Evolutionary conservation across 2,797 vertebrate species (phyloP).

Genomic region (Myotis vivesi): DNA sequence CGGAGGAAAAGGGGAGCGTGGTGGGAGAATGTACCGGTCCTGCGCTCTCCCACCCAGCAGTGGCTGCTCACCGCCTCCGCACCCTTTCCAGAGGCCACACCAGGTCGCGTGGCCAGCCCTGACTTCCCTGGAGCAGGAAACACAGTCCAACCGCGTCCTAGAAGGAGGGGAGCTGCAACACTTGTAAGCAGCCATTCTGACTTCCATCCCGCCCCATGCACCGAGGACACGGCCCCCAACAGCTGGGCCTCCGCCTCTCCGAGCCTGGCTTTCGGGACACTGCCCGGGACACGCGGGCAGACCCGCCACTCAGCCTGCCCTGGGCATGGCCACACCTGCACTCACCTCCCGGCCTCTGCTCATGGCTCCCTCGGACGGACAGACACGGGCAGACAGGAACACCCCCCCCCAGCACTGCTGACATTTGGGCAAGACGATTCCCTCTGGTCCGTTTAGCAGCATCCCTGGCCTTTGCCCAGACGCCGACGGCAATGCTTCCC

Average conservation of each 20-base stretch:
- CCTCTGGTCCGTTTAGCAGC: not conserved
- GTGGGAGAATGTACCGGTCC: not conserved
- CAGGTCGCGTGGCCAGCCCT: not conserved
- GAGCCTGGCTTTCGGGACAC: not conserved
- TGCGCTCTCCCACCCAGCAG: too few relatives aligned
- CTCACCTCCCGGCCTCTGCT: not conserved
- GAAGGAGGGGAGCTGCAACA: not conserved
- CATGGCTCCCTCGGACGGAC: not conserved
- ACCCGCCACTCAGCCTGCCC: not conserved
- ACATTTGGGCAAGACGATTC: not conserved
- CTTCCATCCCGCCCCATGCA: accelerated
- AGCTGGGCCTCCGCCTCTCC: not conserved
- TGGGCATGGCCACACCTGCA: not conserved
- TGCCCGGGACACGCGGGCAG: too few relatives aligned
- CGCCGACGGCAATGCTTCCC: not conserved
- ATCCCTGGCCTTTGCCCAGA: not conserved
- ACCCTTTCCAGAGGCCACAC: not conserved
- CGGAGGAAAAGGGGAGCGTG: not conserved
- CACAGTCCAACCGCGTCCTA: too few relatives aligned
- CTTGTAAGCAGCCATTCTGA: not conserved
- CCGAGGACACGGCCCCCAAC: not conserved
- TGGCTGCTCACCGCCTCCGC: not conserved
- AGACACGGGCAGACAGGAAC: not conserved
- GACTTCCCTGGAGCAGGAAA: not conserved
- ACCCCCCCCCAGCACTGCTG: not conserved